Evolutionary conservation across 2,888 invertebrate genomes (phyloP).

Genomic region (Meta bourneti): DNA sequence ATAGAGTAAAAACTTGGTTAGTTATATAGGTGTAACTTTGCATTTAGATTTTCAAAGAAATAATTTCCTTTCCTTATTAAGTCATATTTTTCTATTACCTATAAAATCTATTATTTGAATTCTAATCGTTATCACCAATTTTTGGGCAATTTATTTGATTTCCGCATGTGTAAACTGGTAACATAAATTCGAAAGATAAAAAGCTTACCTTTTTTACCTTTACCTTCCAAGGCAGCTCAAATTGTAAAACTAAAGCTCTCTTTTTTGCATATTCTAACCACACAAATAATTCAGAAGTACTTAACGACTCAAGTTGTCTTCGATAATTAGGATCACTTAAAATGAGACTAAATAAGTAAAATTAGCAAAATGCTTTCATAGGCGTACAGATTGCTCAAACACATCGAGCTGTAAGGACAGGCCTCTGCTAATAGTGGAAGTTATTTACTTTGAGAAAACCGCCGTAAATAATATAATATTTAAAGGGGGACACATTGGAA

Average conservation of each 20-base stretch:
- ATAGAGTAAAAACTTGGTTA: too few relatives aligned
- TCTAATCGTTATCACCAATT: too few relatives aligned
- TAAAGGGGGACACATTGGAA: not conserved
- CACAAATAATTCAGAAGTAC: slow-evolving; percentile 49
- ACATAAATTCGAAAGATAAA: too few relatives aligned
- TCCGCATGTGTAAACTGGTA: too few relatives aligned
- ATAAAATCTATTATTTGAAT: too few relatives aligned
- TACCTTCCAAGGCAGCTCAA: too few relatives aligned
- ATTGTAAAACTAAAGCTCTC: not conserved
- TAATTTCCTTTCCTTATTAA: too few relatives aligned
- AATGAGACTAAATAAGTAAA: slow-evolving; percentile 34
- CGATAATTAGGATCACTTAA: slow-evolving; percentile 47
- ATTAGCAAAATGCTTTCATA: not conserved
- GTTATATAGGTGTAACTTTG: too few relatives aligned
- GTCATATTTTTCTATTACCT: too few relatives aligned
- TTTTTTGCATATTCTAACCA: not conserved
- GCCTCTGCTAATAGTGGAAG: slow-evolving; percentile 32
- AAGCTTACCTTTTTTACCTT: too few relatives aligned
- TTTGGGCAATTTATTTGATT: too few relatives aligned
- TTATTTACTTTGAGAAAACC: slow-evolving; percentile 37
- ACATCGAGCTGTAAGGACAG: slow-evolving; percentile 17
- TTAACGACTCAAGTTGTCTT: slow-evolving; percentile 40
- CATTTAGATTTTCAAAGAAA: too few relatives aligned
- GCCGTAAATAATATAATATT: slow-evolving; percentile 45
- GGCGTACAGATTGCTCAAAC: slow-evolving; percentile 32